A percentile compares a stretch with the other conserved stretches of the same genome.
phyloP scores from a whole-genome alignment of 2,797 vertebrate species.

The Gambusia yucatana region DNA sequence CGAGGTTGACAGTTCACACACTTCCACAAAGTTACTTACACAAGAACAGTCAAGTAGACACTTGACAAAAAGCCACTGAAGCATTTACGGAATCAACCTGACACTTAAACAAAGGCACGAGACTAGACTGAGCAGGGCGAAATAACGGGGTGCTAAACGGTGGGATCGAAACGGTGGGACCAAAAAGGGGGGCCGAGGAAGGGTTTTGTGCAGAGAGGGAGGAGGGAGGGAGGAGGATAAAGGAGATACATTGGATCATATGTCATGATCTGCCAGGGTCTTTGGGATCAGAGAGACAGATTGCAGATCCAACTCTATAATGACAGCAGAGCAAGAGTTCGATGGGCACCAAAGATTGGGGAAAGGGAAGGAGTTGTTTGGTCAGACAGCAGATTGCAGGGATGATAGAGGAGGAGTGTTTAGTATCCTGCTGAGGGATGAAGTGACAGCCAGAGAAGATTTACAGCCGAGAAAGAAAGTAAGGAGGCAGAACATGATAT shows the following conservation, averaged over 20 bases:
- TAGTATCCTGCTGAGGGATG: constrained; percentile 35
- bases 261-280: constrained; percentile 47
- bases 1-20: constrained; percentile 40
- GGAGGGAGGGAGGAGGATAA: constrained; percentile 18
- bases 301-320: constrained; percentile 35
- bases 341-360: constrained; percentile 16
- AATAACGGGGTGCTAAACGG: constrained; percentile 45
- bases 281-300: constrained; percentile 38
- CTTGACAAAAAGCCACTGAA: constrained; percentile 17
- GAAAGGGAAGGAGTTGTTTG: constrained; percentile 26
- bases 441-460: constrained; percentile 39
- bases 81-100: constrained; percentile 33
- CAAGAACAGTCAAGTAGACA: constrained; percentile 27
- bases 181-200: constrained; percentile 12
- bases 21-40: constrained; percentile 23
- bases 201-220: constrained; percentile 19
- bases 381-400: constrained; percentile 31
- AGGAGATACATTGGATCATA: constrained; percentile 41
- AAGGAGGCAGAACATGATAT: constrained; percentile 21
- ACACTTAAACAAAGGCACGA: constrained; percentile 30
- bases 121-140: constrained; percentile 21
- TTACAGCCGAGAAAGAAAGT: constrained; percentile 22
- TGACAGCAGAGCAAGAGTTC: constrained; percentile 31
- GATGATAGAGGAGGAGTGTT: constrained; percentile 42
- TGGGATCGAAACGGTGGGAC: constrained; percentile 28